Percentiles rank a stretch among this genome's conserved stretches.
Conservation (phyloP, 2,113 vertebrate species). For the Chauna torquata region DNA sequence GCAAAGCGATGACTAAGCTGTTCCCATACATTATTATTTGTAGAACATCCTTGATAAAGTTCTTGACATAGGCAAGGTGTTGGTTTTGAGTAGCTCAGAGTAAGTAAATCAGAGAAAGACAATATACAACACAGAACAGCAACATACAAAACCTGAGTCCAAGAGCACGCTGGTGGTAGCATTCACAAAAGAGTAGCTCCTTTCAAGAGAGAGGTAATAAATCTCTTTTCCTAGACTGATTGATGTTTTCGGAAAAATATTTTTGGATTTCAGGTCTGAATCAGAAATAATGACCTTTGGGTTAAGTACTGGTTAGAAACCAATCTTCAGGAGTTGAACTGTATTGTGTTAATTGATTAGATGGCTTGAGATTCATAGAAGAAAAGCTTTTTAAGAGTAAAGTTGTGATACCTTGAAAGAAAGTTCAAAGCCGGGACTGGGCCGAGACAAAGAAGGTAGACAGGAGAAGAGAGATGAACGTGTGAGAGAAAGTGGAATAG, state of each 20-base stretch:
- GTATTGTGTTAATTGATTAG: background rate
- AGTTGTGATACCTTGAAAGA: background rate
- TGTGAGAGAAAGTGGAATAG: background rate
- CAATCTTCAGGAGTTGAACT: background rate
- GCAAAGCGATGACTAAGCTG: background rate
- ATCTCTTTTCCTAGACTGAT: background rate
- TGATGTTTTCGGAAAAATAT: constrained; percentile 10
- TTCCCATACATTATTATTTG: background rate
- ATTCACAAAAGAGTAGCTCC: constrained; percentile 7
- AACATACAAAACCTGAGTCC: background rate
- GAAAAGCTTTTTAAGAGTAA: background rate
- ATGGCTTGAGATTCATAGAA: background rate
- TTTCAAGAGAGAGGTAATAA: constrained; percentile 33
- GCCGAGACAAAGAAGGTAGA: background rate
- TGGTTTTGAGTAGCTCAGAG: background rate
- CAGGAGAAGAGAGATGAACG: background rate
- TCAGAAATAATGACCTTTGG: background rate
- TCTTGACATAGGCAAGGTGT: background rate
- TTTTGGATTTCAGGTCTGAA: constrained; percentile 24
- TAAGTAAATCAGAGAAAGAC: background rate
- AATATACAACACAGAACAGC: background rate
- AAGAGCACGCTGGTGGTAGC: background rate
- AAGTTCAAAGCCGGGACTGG: background rate
- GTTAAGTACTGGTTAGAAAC: background rate
- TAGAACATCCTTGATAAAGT: background rate